Base-by-base conservation (phyloP, 2,113 vertebrate species). In the Galemys pyrenaicus region DNA sequence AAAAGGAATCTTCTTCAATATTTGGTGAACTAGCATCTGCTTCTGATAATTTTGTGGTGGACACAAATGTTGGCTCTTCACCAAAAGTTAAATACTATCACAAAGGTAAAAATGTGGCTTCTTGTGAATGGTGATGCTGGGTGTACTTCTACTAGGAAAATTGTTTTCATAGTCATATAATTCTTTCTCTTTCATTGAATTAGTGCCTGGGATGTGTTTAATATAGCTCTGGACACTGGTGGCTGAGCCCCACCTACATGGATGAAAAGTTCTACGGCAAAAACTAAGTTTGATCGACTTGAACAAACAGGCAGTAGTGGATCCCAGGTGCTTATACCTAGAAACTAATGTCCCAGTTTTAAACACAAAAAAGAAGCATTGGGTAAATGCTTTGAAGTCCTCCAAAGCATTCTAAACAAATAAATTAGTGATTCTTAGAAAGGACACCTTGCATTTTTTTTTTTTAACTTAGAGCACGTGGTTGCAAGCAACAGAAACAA, bases 31-130 rank as follows among this genome's bases (percentile, higher is more conserved):
- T 13, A 67, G 26, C 10, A 51, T 39, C 68, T 70, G 30, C 20
- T 87, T 87, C 90, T 93, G 62, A 26, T 73, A 80, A 67, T 93
- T 71, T 91, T 32, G 10, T n/a, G 37, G 65, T 81, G 73, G 68
- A 74, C 54, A 51, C 16, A 91, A 82, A 82, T 16, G 12, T 84
- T 79, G 65, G 15, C 67, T 86, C 49, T 94, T 80, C 26, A 60
- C 51, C 44, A 65, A 20, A 81, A 77, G 70, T 64, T 85, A 51
- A 73, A 46, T 58, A 75, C 41, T 51, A 32, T 56, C 54, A 71
- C 41, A 41, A 75, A 94, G 44, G 26, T 80, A 44, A 95, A 83
- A 58, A 65, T 46, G 24, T 58, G 77, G 58, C 49, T 90, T 85
- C 44, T 77, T 1, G 2, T 73, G 74, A 74, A 22, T 20, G 35